phyloP scores from a whole-genome alignment of 2,888 invertebrate genomes.

The Andricus quercusramuli region DNA sequence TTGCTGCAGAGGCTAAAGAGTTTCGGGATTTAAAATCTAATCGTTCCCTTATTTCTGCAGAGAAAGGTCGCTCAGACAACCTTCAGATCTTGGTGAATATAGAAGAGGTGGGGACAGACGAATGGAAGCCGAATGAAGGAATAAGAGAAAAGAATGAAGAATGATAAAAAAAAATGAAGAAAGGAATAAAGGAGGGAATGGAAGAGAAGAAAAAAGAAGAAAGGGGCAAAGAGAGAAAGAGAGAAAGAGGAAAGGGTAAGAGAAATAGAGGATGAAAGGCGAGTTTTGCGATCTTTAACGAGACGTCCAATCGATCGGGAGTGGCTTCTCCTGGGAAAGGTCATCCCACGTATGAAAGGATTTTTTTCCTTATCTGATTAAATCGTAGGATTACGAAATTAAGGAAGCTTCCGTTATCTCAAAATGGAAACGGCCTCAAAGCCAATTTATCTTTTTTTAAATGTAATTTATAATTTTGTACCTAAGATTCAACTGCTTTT shows the following conservation, averaged over 20 bases:
- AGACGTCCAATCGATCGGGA: conserved; percentile 40
- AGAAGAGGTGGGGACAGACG: neutral
- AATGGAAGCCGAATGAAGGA: conserved; percentile 1
- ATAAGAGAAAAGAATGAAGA: conserved; percentile 18
- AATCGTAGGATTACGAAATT: conserved; percentile 19
- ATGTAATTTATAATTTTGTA: too few species aligned
- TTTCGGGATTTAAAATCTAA: conserved; percentile 35
- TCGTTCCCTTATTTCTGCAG: conserved; percentile 17
- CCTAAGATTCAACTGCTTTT: neutral
- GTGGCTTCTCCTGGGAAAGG: conserved; percentile 36
- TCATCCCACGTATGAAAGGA: conserved; percentile 27
- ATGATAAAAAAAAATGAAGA: conserved; percentile 12
- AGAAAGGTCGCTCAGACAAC: conserved; percentile 33
- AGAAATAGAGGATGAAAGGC: conserved; percentile 51
- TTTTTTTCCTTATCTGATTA: conserved; percentile 9
- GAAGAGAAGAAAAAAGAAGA: neutral
- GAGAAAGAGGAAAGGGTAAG: conserved; percentile 39
- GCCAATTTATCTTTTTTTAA: neutral
- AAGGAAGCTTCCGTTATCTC: neutral
- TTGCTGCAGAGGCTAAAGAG: conserved; percentile 2
- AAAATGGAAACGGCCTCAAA: neutral
- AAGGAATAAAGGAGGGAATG: neutral
- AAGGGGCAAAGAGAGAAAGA: neutral
- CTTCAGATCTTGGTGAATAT: conserved; percentile 17
- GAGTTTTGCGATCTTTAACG: conserved; percentile 48